phyloP scores from a whole-genome alignment of 1,140 invertebrate species.

The Calycopis cecrops region DNA sequence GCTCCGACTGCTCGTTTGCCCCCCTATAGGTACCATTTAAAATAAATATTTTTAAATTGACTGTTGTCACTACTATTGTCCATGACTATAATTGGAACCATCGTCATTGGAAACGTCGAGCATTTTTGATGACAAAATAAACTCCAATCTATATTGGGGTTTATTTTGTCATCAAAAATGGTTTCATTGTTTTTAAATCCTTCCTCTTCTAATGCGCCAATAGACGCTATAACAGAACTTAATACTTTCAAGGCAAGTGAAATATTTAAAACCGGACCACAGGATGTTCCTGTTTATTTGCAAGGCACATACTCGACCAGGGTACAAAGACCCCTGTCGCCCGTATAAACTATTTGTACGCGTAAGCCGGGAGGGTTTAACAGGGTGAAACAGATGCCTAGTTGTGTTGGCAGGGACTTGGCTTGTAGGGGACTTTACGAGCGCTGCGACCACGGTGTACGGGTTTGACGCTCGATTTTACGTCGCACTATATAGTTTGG shows the following conservation, averaged over 20 bases:
- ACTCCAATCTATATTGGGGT: no score
- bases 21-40: no score
- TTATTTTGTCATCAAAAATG: no score
- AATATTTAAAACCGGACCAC: background rate
- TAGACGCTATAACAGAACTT: no score
- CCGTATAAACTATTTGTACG: slow-evolving; percentile 10
- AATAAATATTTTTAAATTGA: no score
- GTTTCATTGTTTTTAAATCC: no score
- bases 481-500: slow-evolving; percentile 20
- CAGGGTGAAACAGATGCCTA: slow-evolving; percentile 26
- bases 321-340: slow-evolving; percentile 11
- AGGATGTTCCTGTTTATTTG: background rate
- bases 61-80: no score
- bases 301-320: slow-evolving; percentile 3
- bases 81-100: no score
- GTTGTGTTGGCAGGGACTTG: slow-evolving; percentile 29
- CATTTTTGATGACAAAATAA: no score
- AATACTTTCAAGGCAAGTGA: background rate
- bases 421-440: slow-evolving; percentile 52
- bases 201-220: no score
- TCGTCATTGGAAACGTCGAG: no score
- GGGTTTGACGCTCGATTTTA: slow-evolving; percentile 37
- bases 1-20: no score
- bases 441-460: slow-evolving; percentile 42
- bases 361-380: slow-evolving; percentile 3